Percentiles rank a stretch among this genome's conserved stretches.
phyloP scores from a whole-genome alignment of 2,113 vertebrate genomes.

The Malurus cyaneus region DNA sequence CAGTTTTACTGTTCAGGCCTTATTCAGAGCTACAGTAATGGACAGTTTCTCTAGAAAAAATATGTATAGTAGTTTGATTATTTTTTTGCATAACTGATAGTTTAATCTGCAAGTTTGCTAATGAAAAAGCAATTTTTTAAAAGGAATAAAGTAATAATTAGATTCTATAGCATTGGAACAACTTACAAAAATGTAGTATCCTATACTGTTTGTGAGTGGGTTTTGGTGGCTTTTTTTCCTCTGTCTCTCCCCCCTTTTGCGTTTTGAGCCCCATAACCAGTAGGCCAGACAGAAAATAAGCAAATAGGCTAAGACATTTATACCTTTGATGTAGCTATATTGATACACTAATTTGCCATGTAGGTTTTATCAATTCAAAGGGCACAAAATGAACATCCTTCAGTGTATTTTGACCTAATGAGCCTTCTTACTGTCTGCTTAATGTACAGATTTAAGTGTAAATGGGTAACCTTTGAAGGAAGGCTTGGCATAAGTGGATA shows the following conservation, averaged over 20 bases:
- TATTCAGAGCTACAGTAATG: not conserved
- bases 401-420: not conserved
- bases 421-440: not conserved
- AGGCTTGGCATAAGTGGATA: not conserved
- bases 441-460: not conserved
- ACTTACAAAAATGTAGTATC: not conserved
- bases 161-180: not conserved
- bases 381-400: not conserved
- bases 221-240: not conserved
- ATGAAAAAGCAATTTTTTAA: not conserved
- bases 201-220: rapidly evolving
- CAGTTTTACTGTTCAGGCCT: not conserved
- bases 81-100: not conserved
- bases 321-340: not conserved
- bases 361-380: not conserved
- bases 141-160: not conserved
- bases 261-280: not conserved
- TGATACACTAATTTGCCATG: not conserved
- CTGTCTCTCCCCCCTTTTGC: no score
- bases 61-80: no score
- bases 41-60: not conserved
- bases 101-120: not conserved
- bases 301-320: not conserved
- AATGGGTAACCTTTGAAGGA: not conserved
- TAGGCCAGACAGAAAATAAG: not conserved